phyloP scores from a whole-genome alignment of 2,113 vertebrate species.

The Neodontobutis hainanensis region DNA sequence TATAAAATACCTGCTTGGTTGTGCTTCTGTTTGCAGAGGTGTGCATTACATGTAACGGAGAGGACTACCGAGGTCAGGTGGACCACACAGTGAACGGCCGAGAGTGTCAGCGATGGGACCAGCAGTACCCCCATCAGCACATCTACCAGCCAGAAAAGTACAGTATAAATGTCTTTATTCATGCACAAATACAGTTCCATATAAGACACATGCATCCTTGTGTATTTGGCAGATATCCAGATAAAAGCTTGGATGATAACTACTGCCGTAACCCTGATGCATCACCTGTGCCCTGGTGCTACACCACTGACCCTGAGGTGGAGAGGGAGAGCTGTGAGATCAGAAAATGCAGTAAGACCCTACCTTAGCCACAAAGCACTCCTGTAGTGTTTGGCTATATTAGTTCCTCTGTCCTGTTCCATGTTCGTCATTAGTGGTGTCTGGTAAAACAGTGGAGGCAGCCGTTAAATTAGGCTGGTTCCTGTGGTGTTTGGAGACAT shows the following conservation, averaged over 20 bases:
- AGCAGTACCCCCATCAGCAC: slow-evolving; percentile 90
- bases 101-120: slow-evolving; percentile 97
- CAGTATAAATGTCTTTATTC: background rate
- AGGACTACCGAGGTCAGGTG: slow-evolving; percentile 89
- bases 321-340: slow-evolving; percentile 89
- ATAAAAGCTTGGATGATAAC: slow-evolving; percentile 93
- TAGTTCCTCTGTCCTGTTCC: background rate
- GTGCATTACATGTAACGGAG: slow-evolving; percentile 92
- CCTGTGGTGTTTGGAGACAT: slow-evolving; percentile 12
- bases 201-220: background rate
- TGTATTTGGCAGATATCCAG: slow-evolving; percentile 84
- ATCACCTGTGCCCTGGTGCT: slow-evolving; percentile 94
- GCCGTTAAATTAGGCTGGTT: slow-evolving; percentile 17
- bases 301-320: slow-evolving; percentile 82
- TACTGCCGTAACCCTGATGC: slow-evolving; percentile 96
- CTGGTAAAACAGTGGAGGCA: background rate
- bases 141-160: slow-evolving; percentile 93
- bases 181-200: background rate
- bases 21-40: slow-evolving; percentile 75
- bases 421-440: slow-evolving; percentile 19
- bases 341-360: slow-evolving; percentile 84
- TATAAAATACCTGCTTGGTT: background rate
- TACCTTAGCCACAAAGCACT: background rate
- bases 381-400: background rate
- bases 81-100: slow-evolving; percentile 85